Base-by-base conservation (phyloP, 2,113 vertebrate genomes). In the Dendrocopos noguchii region DNA sequence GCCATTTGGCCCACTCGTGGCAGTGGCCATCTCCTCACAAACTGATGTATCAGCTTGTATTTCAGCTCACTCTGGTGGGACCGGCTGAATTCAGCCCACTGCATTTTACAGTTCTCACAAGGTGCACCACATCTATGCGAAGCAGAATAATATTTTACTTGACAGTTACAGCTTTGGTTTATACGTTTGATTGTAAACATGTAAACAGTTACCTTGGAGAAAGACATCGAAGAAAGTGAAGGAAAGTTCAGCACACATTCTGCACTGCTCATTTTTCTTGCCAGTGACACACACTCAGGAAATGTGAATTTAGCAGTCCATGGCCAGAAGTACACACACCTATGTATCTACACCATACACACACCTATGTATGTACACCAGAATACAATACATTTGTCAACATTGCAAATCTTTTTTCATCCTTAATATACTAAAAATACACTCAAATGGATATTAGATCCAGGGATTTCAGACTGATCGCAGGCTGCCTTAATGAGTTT, bases 131-230 rank as follows among this genome's bases (percentile, higher is more conserved):
- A 36, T 36, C 36, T 36, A 36, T 36, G 13, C 17, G 55, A 76
- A n/a, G 29, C 12, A 66, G 22, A 87, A 79, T 44, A 67, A 33
- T n/a, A 72, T 39, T 83, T 82, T 61, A 55, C 21, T 73, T 94
- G 67, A 21, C 56, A 89, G 27, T 12, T 73, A 55, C 28, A 59
- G 24, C 18, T 79, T 60, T 73, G 47, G 39, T 79, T 85, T 70
- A 24, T 71, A 20, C 7, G 7, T 85, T 91, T 92, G n/a, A 63
- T 33, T 76, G 46, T 66, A 74, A 94, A 79, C 36, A 87, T 39
- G n/a, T 2, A 15, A 87, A 87, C 5, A 42, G 82, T 84, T 95
- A 25, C 75, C 91, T 79, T 92, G 46, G 12, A 92, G 56, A 65
- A 89, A 76, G 46, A 55, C 55, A 39, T 2, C 64, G 31, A 84